Evolutionary conservation across 1,140 invertebrate species (phyloP).

Genomic region (Zaprionus capensis): DNA sequence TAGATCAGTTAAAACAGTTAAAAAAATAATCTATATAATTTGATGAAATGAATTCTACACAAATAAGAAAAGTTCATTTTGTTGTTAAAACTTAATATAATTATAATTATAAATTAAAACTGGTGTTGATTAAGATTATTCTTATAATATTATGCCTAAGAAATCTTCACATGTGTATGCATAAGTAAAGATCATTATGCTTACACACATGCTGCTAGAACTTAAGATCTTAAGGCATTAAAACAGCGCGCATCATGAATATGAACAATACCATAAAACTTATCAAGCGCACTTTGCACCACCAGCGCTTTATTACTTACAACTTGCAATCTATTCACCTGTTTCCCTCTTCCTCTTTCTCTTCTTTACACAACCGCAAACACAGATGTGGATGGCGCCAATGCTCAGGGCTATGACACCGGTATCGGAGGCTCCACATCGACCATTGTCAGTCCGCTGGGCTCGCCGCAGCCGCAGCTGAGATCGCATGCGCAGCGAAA

Average conservation of each 20-base stretch:
- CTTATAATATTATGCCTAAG: not conserved
- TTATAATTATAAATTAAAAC: no score
- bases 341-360: constrained; percentile 1
- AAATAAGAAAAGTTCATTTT: no score
- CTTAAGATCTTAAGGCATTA: not conserved
- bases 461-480: constrained; percentile 80
- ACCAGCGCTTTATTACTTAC: constrained; percentile 13
- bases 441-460: constrained; percentile 82
- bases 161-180: not conserved
- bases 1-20: no score
- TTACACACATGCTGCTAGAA: not conserved
- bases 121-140: not conserved
- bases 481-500: constrained; percentile 81
- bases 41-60: no score
- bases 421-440: constrained; percentile 84
- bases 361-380: constrained; percentile 5
- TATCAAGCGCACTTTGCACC: not conserved
- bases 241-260: not conserved
- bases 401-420: constrained; percentile 83
- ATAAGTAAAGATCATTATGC: not conserved
- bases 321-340: constrained; percentile 25
- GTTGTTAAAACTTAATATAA: no score
- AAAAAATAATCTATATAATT: no score
- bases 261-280: not conserved
- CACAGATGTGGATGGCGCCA: constrained; percentile 82